Conservation (phyloP, 2,113 vertebrate genomes). For the Himantopus leucocephalus region DNA sequence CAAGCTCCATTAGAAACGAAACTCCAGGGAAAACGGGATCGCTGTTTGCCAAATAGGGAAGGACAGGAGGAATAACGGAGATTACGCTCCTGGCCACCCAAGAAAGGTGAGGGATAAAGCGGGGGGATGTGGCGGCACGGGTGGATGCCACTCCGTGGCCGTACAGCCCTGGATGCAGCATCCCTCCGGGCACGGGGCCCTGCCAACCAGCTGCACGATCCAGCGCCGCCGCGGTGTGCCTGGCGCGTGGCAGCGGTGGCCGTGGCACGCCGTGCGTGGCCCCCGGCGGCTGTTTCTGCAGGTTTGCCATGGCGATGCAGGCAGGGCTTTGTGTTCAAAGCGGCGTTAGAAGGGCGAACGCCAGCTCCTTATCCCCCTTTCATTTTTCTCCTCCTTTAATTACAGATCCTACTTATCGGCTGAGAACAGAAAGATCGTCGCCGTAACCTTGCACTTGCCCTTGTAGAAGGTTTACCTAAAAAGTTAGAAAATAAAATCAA, state of each 20-base stretch:
- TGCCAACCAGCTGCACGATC: too few relatives aligned
- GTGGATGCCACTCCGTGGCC: accelerated
- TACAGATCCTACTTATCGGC: conserved; percentile 67
- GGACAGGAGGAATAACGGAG: conserved; percentile 16
- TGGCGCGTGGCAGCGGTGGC: accelerated
- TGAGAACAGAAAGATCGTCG: conserved; percentile 20
- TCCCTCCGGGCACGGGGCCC: neutral
- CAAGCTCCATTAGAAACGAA: conserved; percentile 57
- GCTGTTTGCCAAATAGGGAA: neutral
- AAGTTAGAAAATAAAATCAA: conserved; percentile 72
- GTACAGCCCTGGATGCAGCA: neutral
- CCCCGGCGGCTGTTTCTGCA: accelerated
- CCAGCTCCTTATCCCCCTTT: conserved; percentile 43
- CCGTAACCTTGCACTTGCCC: conserved; percentile 69
- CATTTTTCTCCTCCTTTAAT: conserved; percentile 68
- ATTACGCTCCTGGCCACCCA: neutral
- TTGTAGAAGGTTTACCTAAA: conserved; percentile 74
- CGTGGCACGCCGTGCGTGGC: accelerated
- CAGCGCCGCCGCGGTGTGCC: neutral
- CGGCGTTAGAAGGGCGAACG: neutral
- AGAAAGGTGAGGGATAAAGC: neutral
- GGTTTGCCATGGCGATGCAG: neutral
- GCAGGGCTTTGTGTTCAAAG: conserved; percentile 53
- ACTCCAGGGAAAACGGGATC: neutral
- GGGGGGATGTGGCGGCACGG: accelerated